A percentile compares a stretch with the other conserved stretches of the same genome.
These are phyloP conservation scores for Ormyrus labotus DNA, from an alignment of 2,888 invertebrate genomes.

Conservation along the genomic window DNA sequence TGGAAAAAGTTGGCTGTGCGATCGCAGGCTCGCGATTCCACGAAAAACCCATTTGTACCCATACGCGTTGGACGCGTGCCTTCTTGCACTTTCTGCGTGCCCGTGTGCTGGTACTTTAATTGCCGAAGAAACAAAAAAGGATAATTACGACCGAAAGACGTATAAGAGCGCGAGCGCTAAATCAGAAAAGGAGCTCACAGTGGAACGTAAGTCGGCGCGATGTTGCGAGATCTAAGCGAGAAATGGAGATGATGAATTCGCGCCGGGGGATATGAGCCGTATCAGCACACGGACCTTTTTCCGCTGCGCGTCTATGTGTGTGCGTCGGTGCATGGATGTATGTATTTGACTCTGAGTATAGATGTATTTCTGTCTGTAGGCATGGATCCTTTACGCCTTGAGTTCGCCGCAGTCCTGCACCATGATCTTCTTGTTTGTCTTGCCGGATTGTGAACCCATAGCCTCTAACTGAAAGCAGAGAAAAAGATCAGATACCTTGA, in stretches of 20 bases:
- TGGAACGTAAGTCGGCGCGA: conserved; percentile 42
- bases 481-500: too few relatives aligned
- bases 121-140: conserved; percentile 11
- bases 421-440: conserved; percentile 88
- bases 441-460: conserved; percentile 89
- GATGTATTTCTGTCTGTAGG: neutral
- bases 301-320: neutral
- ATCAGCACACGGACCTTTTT: too few relatives aligned
- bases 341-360: neutral
- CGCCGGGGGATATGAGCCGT: neutral
- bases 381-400: conserved; percentile 31
- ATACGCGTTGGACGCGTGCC: neutral
- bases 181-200: conserved; percentile 45
- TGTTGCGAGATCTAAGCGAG: conserved; percentile 44
- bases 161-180: conserved; percentile 12
- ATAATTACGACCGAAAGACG: conserved; percentile 16
- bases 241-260: conserved; percentile 37
- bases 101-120: too few relatives aligned
- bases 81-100: neutral
- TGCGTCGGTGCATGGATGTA: neutral
- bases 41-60: conserved; percentile 15
- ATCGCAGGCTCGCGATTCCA: conserved; percentile 2
- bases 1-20: neutral
- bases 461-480: conserved; percentile 79
- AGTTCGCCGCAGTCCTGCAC: conserved; percentile 92